Evolutionary conservation across 2,113 vertebrate genomes (phyloP).

Genomic region (Paradisaea rubra): DNA sequence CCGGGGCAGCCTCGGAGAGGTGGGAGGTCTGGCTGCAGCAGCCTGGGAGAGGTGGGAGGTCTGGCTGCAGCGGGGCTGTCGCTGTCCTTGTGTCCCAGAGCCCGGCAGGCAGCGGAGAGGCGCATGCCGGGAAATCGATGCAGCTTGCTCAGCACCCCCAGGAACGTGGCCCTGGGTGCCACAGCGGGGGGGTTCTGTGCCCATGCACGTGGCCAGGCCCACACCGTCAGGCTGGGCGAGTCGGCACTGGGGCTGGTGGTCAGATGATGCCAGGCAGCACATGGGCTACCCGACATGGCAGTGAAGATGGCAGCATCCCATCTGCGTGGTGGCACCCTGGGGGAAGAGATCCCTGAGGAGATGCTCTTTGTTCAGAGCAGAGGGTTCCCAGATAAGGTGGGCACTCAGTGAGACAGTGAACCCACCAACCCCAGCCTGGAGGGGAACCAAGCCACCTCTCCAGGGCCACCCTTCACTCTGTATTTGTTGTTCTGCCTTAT

Average conservation of each 20-base stretch:
- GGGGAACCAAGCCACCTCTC: background rate
- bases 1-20: background rate
- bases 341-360: background rate
- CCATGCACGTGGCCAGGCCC: accelerated
- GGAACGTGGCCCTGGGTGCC: background rate
- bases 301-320: background rate
- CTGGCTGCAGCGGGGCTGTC: background rate
- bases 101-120: background rate
- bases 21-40: background rate
- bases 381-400: background rate
- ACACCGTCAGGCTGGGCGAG: accelerated
- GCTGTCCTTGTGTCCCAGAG: background rate
- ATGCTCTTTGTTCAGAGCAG: background rate
- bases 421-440: background rate
- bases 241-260: accelerated
- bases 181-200: background rate
- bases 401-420: background rate
- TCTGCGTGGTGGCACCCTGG: accelerated
- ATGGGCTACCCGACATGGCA: background rate
- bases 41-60: background rate
- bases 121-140: background rate
- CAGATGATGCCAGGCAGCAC: background rate
- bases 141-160: background rate
- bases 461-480: background rate
- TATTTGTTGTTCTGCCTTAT: constrained; percentile 67